phyloP scores from a whole-genome alignment of 2,888 invertebrate species.

The Lasius fuliginosus region DNA sequence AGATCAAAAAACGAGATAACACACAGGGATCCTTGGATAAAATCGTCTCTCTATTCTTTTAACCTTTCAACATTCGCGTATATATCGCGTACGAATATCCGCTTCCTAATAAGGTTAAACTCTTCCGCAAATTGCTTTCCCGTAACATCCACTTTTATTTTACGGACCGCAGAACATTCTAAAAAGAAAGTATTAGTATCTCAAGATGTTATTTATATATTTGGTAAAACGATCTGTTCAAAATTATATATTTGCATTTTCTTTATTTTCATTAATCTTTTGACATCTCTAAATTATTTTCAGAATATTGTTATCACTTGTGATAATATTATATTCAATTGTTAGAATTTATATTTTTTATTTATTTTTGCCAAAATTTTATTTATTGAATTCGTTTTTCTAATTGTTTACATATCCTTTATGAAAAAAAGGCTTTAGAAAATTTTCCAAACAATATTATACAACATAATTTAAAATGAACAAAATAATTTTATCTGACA shows the following conservation, averaged over 20 bases:
- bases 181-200: background rate
- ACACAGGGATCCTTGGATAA: constrained; percentile 57
- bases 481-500: background rate
- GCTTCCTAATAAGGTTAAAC: background rate
- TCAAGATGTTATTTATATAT: background rate
- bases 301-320: background rate
- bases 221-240: background rate
- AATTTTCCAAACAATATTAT: background rate
- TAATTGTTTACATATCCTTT: background rate
- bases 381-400: background rate
- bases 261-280: constrained; percentile 1
- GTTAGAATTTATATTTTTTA: background rate
- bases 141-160: background rate
- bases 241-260: background rate
- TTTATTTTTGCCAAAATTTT: background rate
- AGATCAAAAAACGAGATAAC: background rate
- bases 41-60: constrained; percentile 13
- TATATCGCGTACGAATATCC: background rate
- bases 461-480: background rate
- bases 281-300: background rate
- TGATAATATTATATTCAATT: background rate
- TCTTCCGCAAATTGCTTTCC: background rate
- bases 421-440: background rate
- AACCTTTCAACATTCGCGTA: background rate
- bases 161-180: background rate